These are phyloP conservation scores for Atethmia centrago DNA, from an alignment of 2,888 invertebrate genomes.

Conservation along the genomic window DNA sequence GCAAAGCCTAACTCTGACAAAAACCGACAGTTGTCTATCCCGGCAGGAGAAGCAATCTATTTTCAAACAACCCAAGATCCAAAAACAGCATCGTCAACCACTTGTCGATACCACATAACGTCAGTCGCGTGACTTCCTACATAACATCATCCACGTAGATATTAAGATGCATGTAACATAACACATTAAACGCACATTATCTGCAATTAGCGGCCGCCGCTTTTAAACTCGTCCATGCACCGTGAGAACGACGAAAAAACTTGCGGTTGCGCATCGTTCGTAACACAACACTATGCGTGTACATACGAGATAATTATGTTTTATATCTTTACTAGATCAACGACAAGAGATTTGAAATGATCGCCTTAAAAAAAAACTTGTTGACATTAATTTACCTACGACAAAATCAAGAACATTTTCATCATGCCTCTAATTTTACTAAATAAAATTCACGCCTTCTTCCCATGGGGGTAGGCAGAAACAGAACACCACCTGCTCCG, in stretches of 20 bases:
- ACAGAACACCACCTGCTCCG: neutral
- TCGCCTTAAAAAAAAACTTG: too few relatives aligned
- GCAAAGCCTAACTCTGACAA: neutral
- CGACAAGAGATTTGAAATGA: neutral
- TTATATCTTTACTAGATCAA: conserved; percentile 21
- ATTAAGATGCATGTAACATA: conserved; percentile 68
- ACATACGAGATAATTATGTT: conserved; percentile 9
- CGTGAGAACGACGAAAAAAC: conserved; percentile 66
- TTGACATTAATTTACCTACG: neutral
- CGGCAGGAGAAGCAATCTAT: neutral
- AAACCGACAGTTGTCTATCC: neutral
- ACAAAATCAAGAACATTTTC: neutral
- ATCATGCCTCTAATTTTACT: neutral
- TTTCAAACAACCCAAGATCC: neutral
- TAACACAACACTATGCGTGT: conserved; percentile 31
- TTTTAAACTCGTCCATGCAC: conserved; percentile 60
- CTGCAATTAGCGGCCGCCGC: conserved; percentile 64
- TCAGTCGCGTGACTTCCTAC: conserved; percentile 48
- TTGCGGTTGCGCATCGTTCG: conserved; percentile 41
- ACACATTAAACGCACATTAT: conserved; percentile 65
- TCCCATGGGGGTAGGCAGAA: too few relatives aligned
- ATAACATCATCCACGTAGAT: conserved; percentile 48
- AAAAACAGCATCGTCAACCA: neutral
- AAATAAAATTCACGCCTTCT: neutral
- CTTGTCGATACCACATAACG: neutral